phyloP scores from a whole-genome alignment of 2,113 vertebrate genomes.

The Mobula hypostoma region DNA sequence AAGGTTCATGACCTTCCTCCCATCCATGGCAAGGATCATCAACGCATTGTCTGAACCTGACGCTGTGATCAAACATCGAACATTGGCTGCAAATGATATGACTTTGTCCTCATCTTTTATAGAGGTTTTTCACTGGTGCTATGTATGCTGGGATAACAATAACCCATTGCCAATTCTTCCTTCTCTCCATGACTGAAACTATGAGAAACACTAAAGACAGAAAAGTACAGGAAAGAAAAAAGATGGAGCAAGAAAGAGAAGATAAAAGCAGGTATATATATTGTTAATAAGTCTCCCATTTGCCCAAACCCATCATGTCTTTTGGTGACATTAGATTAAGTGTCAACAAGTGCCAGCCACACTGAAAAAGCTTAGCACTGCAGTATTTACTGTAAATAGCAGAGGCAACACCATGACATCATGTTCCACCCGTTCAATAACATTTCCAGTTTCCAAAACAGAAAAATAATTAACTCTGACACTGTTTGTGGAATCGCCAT shows the following conservation, averaged over 20 bases:
- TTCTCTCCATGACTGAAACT: not conserved
- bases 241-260: not conserved
- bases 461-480: not conserved
- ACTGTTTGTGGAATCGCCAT: not conserved
- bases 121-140: not conserved
- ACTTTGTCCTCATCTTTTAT: not conserved
- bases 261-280: not conserved
- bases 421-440: not conserved
- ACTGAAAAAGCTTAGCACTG: not conserved
- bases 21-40: not conserved
- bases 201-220: not conserved
- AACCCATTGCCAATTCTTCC: not conserved
- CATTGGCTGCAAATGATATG: not conserved
- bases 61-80: not conserved
- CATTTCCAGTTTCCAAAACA: not conserved
- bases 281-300: not conserved
- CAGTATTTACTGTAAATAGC: not conserved
- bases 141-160: not conserved
- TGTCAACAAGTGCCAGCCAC: not conserved
- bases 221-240: not conserved
- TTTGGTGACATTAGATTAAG: not conserved
- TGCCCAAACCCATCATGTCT: not conserved
- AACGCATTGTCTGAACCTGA: not conserved
- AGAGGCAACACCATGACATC: not conserved
- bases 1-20: not conserved